Conservation (phyloP, 1,140 invertebrate genomes). For the Daktulosphaira vitifoliae region DNA sequence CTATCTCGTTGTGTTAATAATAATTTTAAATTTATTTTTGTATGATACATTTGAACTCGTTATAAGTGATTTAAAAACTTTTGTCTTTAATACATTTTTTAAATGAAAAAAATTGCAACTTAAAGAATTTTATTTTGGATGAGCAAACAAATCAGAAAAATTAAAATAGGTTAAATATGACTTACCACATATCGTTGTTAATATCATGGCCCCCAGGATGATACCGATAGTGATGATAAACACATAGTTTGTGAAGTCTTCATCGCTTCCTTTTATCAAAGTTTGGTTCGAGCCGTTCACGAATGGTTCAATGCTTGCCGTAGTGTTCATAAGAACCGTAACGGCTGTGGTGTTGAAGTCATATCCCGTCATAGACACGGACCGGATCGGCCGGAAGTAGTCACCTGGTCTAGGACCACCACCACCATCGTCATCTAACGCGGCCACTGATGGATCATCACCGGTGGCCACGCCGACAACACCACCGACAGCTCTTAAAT, state of each 20-base stretch:
- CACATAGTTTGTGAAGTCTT: constrained; percentile 10
- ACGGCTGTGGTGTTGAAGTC: neutral
- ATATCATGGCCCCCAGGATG: constrained; percentile 12
- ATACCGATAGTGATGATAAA: constrained; percentile 14
- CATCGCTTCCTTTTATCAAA: neutral
- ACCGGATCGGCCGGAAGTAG: constrained; percentile 17
- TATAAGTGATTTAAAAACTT: no score
- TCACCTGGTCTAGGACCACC: neutral
- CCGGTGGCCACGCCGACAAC: neutral
- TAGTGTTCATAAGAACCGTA: neutral
- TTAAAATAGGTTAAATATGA: no score
- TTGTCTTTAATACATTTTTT: no score
- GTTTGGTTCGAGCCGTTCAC: constrained; percentile 9
- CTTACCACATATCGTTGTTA: constrained; percentile 23
- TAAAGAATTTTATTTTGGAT: no score
- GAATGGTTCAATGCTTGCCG: neutral
- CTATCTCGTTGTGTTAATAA: no score
- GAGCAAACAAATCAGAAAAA: no score
- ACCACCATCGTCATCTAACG: neutral
- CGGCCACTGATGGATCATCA: no score
- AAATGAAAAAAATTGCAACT: no score
- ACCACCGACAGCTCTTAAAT: neutral
- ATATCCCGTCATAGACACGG: neutral
- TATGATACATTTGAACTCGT: no score
- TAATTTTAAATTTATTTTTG: no score